Evolutionary conservation across 2,888 invertebrate species (phyloP), one percentile per base, ranked within the genome.

Genomic region (Seira sanloemensis): DNA sequence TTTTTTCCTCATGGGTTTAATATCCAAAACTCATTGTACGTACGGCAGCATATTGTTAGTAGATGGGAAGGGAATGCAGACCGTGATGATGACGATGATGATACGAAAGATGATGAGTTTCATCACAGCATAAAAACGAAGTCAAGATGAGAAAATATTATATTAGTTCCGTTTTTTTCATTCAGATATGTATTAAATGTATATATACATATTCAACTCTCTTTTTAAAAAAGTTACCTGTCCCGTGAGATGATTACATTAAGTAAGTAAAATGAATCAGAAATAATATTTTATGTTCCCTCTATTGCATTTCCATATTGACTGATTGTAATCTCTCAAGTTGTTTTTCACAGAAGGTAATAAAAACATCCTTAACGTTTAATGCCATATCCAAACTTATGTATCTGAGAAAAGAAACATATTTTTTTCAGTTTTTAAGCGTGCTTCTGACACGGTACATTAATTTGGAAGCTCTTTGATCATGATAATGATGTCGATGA

Each of bases 181-280:
- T 50, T 72, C 66, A 72, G 72, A 68, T 58, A 58, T 58, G 5
- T 18, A 58, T n/a, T 78, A 25, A n/a, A n/a, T n/a, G n/a, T n/a
- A n/a, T n/a, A n/a, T n/a, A n/a, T n/a, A n/a, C n/a, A n/a, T n/a
- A n/a, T n/a, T n/a, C n/a, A 18, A 4, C 58, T n/a, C 58, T 74
- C 67, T 68, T 68, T 21, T 62, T 27, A 16, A 50, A 62, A 71
- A 76, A 76, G 54, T 71, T 71, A 58, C 58, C 4, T 58, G 58
- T 58, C 58, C 58, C 25, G 69, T 75, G 65, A 65, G 37, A 69
- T 71, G 71, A 76, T 81, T 81, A 75, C 81, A 81, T 76, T 81
- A 81, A 81, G 76, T 81, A 81, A 81, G 76, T 27, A 54, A 81
- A 81, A 81, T 76, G 76, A 81, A 76, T 76, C 81, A 76, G 72